Evolutionary conservation across 2,888 invertebrate genomes (phyloP).

Genomic region (Orgyia antiqua): DNA sequence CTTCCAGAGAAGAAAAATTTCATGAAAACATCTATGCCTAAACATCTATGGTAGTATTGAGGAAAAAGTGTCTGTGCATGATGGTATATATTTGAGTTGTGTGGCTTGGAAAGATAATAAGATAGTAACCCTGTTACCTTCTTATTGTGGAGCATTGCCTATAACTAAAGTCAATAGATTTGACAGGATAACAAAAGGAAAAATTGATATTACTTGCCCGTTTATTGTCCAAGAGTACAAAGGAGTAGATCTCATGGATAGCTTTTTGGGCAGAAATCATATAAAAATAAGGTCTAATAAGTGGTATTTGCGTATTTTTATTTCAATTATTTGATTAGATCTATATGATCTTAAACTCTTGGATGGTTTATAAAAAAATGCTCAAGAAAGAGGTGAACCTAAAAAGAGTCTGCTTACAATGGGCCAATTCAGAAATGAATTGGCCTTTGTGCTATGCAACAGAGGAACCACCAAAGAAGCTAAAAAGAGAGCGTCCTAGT

Average conservation of each 20-base stretch:
- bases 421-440: slow-evolving; percentile 30
- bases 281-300: slow-evolving; percentile 8
- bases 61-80: slow-evolving; percentile 33
- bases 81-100: slow-evolving; percentile 33
- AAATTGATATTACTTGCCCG: slow-evolving; percentile 37
- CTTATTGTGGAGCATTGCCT: slow-evolving; percentile 36
- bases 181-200: slow-evolving; percentile 23
- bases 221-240: slow-evolving; percentile 29
- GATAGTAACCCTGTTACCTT: slow-evolving; percentile 32
- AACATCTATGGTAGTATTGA: slow-evolving; percentile 39
- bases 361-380: slow-evolving; percentile 28
- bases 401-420: slow-evolving; percentile 37
- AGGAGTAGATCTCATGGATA: slow-evolving; percentile 40
- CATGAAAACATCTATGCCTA: slow-evolving; percentile 37
- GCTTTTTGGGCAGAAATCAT: slow-evolving; percentile 30
- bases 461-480: slow-evolving; percentile 33
- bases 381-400: slow-evolving; percentile 3
- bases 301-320: slow-evolving; percentile 42
- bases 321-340: slow-evolving; percentile 32
- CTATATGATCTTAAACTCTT: slow-evolving; percentile 34
- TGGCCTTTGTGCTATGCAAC: slow-evolving; percentile 41
- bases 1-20: slow-evolving; percentile 27
- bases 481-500: slow-evolving; percentile 38
- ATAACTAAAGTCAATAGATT: slow-evolving; percentile 13
- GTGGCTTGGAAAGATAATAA: slow-evolving; percentile 41